Evolutionary conservation across 2,113 vertebrate genomes (phyloP), one percentile per base, ranked within the genome.

Genomic region (Plotosus lineatus): DNA sequence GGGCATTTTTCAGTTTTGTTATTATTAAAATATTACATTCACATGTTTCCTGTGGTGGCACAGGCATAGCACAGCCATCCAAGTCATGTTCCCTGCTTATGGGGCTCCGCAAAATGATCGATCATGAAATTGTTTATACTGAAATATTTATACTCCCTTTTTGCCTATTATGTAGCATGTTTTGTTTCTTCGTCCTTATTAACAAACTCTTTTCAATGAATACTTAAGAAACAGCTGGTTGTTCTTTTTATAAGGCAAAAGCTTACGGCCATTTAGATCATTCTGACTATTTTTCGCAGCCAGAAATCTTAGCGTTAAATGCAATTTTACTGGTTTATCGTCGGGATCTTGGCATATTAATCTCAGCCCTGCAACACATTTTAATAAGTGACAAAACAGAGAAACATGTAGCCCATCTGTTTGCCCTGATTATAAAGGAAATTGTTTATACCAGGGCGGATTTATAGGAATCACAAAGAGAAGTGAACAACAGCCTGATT

Each of bases 221-320:
- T 61, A 83, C 60, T 28, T 51, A 77, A 44, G 26, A n/a, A 74
- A 56, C 86, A 90, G 85, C 85, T 88, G 86, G 68, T 33, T 51
- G 46, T 33, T 48, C 82, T 71, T 82, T 74, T 87, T 84, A 55
- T 79, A 31, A 84, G 75, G 82, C 26, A 65, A 38, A 46, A 26
- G 75, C 69, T 80, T 83, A 31, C 79, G 69, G 83, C 66, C 77
- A 68, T 75, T 23, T 68, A 36, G 72, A 71, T 83, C 72, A 65
- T 6, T 4, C 63, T n/a, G 56, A 66, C 38, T n/a, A 31, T 23
- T 82, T n/a, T 85, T 88, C 50, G 72, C 19, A 86, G 86, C 82
- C 83, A 86, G 76, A 75, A 31, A 72, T 48, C 19, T 36, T 23
- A 44, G 46, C 33, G 21, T 79, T 69, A 51, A 72, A 72, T 58